These are phyloP conservation scores for Cenopis cana DNA, from an alignment of 2,888 invertebrate species.

Conservation along the genomic window DNA sequence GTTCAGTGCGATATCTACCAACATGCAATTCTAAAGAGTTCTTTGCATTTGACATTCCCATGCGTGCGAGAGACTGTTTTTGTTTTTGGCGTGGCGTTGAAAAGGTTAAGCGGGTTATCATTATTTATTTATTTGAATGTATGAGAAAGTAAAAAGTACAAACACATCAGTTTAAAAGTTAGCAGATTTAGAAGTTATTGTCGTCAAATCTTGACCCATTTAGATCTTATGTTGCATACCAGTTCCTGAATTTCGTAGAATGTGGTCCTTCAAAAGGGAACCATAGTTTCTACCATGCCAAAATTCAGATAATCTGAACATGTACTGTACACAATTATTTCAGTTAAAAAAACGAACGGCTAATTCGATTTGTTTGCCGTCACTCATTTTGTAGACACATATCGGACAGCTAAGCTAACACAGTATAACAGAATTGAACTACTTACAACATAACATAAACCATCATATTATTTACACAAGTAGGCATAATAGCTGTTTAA, in stretches of 20 bases:
- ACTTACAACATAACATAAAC: constrained; percentile 39
- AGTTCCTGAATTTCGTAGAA: no score
- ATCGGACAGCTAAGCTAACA: constrained; percentile 6
- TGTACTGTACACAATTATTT: no score
- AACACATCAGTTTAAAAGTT: neutral
- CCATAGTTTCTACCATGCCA: neutral
- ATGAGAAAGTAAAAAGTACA: neutral
- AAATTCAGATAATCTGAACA: neutral
- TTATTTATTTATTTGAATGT: neutral
- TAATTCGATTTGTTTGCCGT: neutral
- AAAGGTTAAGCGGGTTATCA: neutral
- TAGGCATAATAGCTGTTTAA: constrained; percentile 13
- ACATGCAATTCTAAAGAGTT: no score
- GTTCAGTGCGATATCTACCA: no score
- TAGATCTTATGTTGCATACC: no score
- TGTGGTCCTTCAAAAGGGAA: no score
- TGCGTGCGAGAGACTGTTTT: no score
- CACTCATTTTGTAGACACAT: constrained; percentile 11
- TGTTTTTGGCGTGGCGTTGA: no score
- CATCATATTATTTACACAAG: constrained; percentile 28
- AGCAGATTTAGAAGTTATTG: neutral
- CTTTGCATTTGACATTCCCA: no score
- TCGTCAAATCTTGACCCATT: no score
- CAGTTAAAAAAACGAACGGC: neutral
- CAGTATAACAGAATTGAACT: constrained; percentile 38